Evolutionary conservation across 1,140 invertebrate genomes (phyloP), one percentile per base, ranked within the genome.

Genomic region (Drosophila yakuba): DNA sequence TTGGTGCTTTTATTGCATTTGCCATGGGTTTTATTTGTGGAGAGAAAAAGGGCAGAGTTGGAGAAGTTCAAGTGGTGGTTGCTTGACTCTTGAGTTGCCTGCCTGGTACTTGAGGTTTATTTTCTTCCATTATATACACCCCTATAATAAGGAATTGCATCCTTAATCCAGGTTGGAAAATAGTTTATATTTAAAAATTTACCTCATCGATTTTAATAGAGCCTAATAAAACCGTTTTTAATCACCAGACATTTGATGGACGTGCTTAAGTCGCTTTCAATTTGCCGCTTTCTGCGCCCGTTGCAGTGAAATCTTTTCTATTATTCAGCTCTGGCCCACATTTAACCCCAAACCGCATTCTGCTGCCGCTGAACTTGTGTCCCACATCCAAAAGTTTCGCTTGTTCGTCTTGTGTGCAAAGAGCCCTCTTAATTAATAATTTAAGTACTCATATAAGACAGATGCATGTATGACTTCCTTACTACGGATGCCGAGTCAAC

Each of bases 41-140:
- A 41, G 41, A 35, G 35, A 14, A 36, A 41, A 41, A 41, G 47
- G 28, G 28, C 59, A 44, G 51, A 36, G 28, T 52, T 38, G 36
- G 60, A 66, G 60, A 51, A 76, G 83, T 88, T 86, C 79, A 86
- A 86, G 83, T 86, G 83, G 83, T 86, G 79, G 83, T 86, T 88
- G 83, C 72, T 67, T 77, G 79, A 83, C 83, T 86, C 59, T 81
- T 41, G 54, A 58, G 61, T 72, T 86, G 74, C 47, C 69, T 86
- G 74, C 47, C 69, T 64, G 72, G 68, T 74, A 86, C 82, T 86
- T 88, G 78, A 88, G 64, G 61, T 69, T 68, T 78, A 45, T 86
- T 81, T 74, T 15, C 10, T 15, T 3, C 12, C 60, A 32, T 32
- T 32, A 32, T 10, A 52, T 39, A 4, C 14, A 5, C 3, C 36